Evolutionary conservation across 1,140 invertebrate genomes (phyloP).

Genomic region (Trialeurodes vaporariorum): DNA sequence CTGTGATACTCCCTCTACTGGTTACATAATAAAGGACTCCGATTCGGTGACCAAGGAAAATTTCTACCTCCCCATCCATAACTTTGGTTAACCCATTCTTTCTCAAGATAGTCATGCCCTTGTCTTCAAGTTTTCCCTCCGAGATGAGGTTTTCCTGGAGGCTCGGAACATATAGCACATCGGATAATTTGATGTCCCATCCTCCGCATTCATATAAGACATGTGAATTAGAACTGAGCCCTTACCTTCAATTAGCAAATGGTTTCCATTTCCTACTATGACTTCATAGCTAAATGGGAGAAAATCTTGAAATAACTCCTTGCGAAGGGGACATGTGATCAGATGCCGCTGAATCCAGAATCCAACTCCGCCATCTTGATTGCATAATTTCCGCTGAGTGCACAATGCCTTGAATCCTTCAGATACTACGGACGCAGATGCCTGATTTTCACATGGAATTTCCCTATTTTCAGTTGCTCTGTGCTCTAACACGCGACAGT

Average conservation of each 20-base stretch:
- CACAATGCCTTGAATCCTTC: not conserved
- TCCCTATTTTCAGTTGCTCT: not conserved
- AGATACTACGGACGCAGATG: not conserved
- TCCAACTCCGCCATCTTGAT: not conserved
- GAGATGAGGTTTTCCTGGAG: slow-evolving; percentile 8
- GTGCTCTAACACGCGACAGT: not conserved
- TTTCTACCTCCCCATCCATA: slow-evolving; percentile 1
- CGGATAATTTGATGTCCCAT: slow-evolving; percentile 1
- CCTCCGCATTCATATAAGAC: slow-evolving; percentile 2
- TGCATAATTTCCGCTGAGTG: not conserved
- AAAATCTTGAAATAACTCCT: not conserved
- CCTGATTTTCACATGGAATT: not conserved
- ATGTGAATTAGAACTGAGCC: not conserved
- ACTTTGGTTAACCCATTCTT: not conserved
- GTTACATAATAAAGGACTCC: slow-evolving; percentile 1
- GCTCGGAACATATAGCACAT: slow-evolving; percentile 1
- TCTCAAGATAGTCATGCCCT: slow-evolving; percentile 3
- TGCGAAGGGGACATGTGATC: not conserved
- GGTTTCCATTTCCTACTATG: not conserved
- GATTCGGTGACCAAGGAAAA: not conserved
- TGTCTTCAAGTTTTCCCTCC: slow-evolving; percentile 3
- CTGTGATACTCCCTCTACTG: not conserved
- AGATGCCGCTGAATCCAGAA: not conserved
- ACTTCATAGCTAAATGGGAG: not conserved
- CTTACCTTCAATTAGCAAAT: not conserved